These are phyloP conservation scores for Apocheima hispidaria DNA, from an alignment of 2,888 invertebrate genomes.

Conservation along the genomic window DNA sequence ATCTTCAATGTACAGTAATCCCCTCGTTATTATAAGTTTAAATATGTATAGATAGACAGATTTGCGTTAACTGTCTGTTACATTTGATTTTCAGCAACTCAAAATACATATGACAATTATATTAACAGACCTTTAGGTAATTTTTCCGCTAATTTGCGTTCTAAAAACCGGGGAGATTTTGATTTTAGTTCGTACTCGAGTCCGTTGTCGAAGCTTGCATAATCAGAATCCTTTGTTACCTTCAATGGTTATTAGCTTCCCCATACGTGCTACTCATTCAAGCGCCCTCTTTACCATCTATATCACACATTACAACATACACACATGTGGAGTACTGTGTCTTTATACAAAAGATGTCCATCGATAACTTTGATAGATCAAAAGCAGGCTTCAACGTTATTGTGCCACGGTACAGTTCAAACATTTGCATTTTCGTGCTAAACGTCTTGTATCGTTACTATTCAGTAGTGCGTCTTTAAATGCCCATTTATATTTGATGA, in stretches of 20 bases:
- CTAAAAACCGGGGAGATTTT: too few species aligned
- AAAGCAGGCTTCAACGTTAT: neutral
- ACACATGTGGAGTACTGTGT: slow-evolving; percentile 7
- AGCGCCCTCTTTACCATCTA: slow-evolving; percentile 20
- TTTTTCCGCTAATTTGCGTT: too few species aligned
- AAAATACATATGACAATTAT: too few species aligned
- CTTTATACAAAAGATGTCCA: neutral
- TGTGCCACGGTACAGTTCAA: slow-evolving; percentile 7
- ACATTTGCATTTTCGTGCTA: neutral
- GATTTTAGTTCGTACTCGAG: slow-evolving; percentile 2
- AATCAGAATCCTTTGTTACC: slow-evolving; percentile 21
- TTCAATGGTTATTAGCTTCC: slow-evolving; percentile 23
- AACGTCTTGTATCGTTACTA: slow-evolving; percentile 20
- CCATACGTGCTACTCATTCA: slow-evolving; percentile 23
- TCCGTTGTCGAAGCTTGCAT: slow-evolving; percentile 10
- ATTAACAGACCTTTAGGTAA: too few species aligned
- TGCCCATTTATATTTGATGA: slow-evolving; percentile 42
- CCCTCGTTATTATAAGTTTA: too few species aligned
- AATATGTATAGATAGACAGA: too few species aligned
- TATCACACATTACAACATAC: too few species aligned
- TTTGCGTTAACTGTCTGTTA: too few species aligned
- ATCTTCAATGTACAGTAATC: too few species aligned
- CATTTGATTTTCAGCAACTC: too few species aligned
- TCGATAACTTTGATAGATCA: neutral
- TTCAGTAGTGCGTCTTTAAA: slow-evolving; percentile 32